phyloP scores from a whole-genome alignment of 2,888 invertebrate species.

The Dasysyrphus tricinctus region DNA sequence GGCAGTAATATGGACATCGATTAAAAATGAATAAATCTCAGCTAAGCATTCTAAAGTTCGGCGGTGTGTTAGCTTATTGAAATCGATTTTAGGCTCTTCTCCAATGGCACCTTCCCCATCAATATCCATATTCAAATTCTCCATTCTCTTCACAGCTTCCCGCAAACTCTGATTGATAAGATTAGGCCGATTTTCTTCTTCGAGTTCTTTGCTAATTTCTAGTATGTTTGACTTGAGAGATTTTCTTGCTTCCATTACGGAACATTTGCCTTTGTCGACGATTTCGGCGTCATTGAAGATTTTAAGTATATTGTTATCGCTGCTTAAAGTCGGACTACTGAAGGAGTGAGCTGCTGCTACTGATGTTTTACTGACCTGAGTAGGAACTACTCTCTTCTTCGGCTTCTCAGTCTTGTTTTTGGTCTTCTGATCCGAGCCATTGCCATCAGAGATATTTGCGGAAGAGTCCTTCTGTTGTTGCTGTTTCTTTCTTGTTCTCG shows the following conservation, averaged over 20 bases:
- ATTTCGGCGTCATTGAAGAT: slow-evolving; percentile 79
- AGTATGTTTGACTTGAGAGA: slow-evolving; percentile 78
- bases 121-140: slow-evolving; percentile 29
- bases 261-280: slow-evolving; percentile 79
- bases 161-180: slow-evolving; percentile 52
- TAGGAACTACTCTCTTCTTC: slow-evolving; percentile 82
- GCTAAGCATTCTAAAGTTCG: slow-evolving; percentile 78
- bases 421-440: slow-evolving; percentile 47
- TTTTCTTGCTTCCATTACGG: slow-evolving; percentile 80
- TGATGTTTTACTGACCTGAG: slow-evolving; percentile 78
- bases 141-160: slow-evolving; percentile 58
- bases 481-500: slow-evolving; percentile 57
- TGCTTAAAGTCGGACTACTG: slow-evolving; percentile 80
- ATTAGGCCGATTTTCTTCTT: slow-evolving; percentile 76
- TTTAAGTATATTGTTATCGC: slow-evolving; percentile 82
- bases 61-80: slow-evolving; percentile 77
- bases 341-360: slow-evolving; percentile 69
- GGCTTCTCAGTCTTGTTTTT: slow-evolving; percentile 77
- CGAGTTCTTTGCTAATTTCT: slow-evolving; percentile 79
- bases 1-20: slow-evolving; percentile 81
- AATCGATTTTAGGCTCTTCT: slow-evolving; percentile 67
- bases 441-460: slow-evolving; percentile 41
- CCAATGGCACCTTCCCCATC: not conserved
- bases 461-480: slow-evolving; percentile 62
- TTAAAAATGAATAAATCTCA: slow-evolving; percentile 80